Percentiles rank a stretch among this genome's conserved stretches.
Conservation (phyloP, 1,140 invertebrate species). For the Lasaia peninsularis region DNA sequence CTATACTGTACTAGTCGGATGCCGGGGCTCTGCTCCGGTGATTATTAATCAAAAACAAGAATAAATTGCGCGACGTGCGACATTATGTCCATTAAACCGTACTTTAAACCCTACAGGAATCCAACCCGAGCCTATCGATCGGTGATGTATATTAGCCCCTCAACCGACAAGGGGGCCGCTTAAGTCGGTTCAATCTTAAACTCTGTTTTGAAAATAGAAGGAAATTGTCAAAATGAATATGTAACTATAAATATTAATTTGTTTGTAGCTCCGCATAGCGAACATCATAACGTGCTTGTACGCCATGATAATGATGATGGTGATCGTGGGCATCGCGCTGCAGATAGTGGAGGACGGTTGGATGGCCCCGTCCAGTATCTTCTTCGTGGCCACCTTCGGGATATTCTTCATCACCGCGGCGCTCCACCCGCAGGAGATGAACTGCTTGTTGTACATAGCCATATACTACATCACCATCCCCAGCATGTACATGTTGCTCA, state of each 20-base stretch:
- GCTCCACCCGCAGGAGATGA: slow-evolving; percentile 91
- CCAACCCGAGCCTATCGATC: no score
- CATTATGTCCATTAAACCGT: no score
- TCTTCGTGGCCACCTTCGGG: slow-evolving; percentile 82
- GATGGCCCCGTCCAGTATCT: slow-evolving; percentile 87
- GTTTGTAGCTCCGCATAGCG: slow-evolving; percentile 89
- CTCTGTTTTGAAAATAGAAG: no score
- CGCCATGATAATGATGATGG: slow-evolving; percentile 94
- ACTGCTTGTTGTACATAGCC: slow-evolving; percentile 86
- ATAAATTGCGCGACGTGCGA: no score
- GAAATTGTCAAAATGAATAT: no score
- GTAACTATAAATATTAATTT: slow-evolving; percentile 16
- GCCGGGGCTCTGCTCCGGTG: no score
- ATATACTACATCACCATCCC: slow-evolving; percentile 95
- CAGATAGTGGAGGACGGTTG: slow-evolving; percentile 89
- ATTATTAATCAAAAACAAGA: no score
- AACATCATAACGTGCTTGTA: slow-evolving; percentile 95
- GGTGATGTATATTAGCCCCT: no score
- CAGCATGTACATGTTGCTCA: slow-evolving; percentile 95
- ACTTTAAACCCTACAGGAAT: no score
- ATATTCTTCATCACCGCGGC: slow-evolving; percentile 78
- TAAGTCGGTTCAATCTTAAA: no score
- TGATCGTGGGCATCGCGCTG: slow-evolving; percentile 90
- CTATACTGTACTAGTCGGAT: no score
- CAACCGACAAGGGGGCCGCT: no score